phyloP scores from a whole-genome alignment of 2,888 invertebrate species.

The Drosophila meridiana region DNA sequence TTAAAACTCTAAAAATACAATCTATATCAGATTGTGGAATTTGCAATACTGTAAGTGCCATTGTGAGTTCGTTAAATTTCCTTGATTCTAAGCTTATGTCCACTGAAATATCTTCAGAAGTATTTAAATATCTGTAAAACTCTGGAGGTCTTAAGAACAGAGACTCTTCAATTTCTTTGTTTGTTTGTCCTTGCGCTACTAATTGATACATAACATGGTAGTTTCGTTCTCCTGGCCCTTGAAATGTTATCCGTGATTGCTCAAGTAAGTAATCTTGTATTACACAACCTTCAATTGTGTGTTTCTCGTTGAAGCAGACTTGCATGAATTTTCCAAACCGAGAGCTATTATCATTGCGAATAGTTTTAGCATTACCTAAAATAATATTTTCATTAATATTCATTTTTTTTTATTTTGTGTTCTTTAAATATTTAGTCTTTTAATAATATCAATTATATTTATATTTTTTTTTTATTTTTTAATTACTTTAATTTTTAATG shows the following conservation, averaged over 20 bases:
- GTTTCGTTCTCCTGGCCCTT: constrained; percentile 94
- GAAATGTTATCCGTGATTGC: constrained; percentile 95
- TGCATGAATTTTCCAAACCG: constrained; percentile 98
- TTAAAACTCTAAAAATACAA: constrained; percentile 94
- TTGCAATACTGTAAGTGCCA: constrained; percentile 95
- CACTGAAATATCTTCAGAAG: constrained; percentile 90
- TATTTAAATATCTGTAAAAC: constrained; percentile 93
- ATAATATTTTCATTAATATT: constrained; percentile 1
- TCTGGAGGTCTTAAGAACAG: constrained; percentile 91
- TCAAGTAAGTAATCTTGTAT: constrained; percentile 96
- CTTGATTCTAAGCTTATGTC: constrained; percentile 89
- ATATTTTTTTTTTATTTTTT: too few species aligned
- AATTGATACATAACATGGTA: constrained; percentile 97
- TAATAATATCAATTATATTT: too few species aligned
- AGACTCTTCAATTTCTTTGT: constrained; percentile 90
- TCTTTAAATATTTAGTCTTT: too few species aligned
- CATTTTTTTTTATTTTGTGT: too few species aligned
- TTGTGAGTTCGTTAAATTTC: constrained; percentile 92
- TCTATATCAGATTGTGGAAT: constrained; percentile 94
- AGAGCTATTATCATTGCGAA: constrained; percentile 96
- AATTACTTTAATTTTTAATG: too few species aligned
- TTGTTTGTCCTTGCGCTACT: constrained; percentile 93
- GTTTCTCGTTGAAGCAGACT: constrained; percentile 94
- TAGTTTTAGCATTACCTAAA: constrained; percentile 96
- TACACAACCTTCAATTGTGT: constrained; percentile 96